These are phyloP conservation scores for Crambe crambe DNA, from an alignment of 37 sponge, comb jelly and placozoan genomes.

Conservation along the genomic window DNA sequence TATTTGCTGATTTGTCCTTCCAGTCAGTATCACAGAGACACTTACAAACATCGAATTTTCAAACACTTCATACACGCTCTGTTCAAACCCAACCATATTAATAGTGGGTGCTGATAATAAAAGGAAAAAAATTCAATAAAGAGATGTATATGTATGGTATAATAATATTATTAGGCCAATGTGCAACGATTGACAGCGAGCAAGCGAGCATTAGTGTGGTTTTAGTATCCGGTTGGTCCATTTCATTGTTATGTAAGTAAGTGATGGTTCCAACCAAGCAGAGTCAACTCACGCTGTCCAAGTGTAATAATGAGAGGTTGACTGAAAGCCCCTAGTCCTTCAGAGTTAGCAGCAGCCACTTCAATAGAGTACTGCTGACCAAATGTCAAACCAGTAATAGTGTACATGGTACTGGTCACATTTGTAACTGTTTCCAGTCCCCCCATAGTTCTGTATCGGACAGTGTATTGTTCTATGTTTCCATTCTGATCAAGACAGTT, in stretches of 20 bases:
- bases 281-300: constrained; percentile 3
- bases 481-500: background rate
- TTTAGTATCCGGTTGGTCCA: too few relatives aligned
- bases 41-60: background rate
- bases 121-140: too few relatives aligned
- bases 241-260: too few relatives aligned
- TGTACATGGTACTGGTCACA: background rate
- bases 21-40: background rate
- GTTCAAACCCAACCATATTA: constrained; percentile 17
- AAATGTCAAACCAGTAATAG: background rate
- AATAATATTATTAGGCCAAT: too few relatives aligned
- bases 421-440: background rate
- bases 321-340: constrained; percentile 12
- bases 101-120: too few relatives aligned
- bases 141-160: too few relatives aligned
- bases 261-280: too few relatives aligned
- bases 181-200: too few relatives aligned
- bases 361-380: constrained; percentile 7
- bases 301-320: background rate
- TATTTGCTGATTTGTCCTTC: background rate
- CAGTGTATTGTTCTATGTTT: background rate
- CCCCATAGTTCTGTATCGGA: background rate
- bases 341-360: constrained; percentile 27
- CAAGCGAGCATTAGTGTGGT: too few relatives aligned
- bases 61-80: background rate